A percentile compares a stretch with the other conserved stretches of the same genome.
These are phyloP conservation scores for Adelosebastes latens DNA, from an alignment of 2,797 vertebrate genomes.

Conservation along the genomic window DNA sequence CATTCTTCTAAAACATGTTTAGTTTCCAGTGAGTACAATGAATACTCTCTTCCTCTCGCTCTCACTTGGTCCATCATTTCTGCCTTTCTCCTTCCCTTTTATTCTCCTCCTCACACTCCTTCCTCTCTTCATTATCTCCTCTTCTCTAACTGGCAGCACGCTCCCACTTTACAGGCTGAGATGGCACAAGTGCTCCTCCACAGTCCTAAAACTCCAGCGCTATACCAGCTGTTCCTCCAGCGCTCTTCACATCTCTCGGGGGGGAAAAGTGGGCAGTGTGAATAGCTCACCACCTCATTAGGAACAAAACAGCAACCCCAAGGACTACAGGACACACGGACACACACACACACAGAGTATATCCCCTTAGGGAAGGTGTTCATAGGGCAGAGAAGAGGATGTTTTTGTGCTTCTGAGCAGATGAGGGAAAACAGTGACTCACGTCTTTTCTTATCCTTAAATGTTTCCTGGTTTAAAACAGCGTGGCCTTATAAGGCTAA, in stretches of 20 bases:
- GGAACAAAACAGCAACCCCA: constrained; percentile 35
- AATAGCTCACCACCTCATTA: constrained; percentile 68
- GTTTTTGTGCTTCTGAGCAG: constrained; percentile 63
- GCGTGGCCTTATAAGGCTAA: constrained; percentile 68
- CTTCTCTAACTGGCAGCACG: background rate
- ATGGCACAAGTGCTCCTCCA: constrained; percentile 1
- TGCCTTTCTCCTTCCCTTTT: background rate
- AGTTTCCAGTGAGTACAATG: background rate
- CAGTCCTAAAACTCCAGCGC: constrained; percentile 19
- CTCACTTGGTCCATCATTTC: background rate
- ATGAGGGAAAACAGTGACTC: constrained; percentile 69
- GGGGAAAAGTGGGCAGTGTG: constrained; percentile 40
- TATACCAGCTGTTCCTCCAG: constrained; percentile 41
- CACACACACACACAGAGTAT: constrained; percentile 12
- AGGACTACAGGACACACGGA: constrained; percentile 6
- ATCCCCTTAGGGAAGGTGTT: constrained; percentile 31
- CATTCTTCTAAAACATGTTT: background rate
- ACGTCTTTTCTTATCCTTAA: constrained; percentile 71
- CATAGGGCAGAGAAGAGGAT: constrained; percentile 56
- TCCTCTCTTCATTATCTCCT: background rate
- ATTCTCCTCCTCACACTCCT: background rate
- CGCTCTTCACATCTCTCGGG: constrained; percentile 24
- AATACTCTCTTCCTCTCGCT: background rate
- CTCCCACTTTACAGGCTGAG: constrained; percentile 2
- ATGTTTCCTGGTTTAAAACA: constrained; percentile 66